A percentile compares a stretch with the other conserved stretches of the same genome.
phyloP scores from a whole-genome alignment of 1,140 invertebrate species.

The Octopus bimaculoides region DNA sequence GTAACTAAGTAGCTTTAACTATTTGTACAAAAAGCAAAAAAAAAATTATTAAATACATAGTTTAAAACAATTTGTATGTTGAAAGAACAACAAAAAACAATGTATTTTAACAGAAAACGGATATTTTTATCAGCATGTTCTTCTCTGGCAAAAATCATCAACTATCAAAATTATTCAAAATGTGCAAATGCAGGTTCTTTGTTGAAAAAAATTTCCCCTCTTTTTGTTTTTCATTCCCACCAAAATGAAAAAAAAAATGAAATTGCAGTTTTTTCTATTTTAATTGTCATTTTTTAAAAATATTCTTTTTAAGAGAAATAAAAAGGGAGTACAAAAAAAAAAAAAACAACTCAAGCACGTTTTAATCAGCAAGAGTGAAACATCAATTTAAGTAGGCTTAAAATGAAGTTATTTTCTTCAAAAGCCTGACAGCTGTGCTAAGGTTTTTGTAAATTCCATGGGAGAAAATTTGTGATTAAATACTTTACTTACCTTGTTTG shows the following conservation, averaged over 20 bases:
- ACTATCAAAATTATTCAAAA: too few species aligned
- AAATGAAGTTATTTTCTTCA: constrained; percentile 2
- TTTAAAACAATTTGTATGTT: too few species aligned
- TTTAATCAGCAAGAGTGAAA: not conserved
- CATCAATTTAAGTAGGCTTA: constrained; percentile 7
- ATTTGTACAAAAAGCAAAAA: too few species aligned
- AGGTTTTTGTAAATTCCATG: not conserved
- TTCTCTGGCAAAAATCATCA: too few species aligned
- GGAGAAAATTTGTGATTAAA: not conserved
- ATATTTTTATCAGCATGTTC: too few species aligned
- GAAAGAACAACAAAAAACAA: too few species aligned
- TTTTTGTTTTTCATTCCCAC: not conserved
- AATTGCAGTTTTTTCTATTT: not conserved
- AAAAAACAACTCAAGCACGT: not conserved
- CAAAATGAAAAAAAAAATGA: not conserved
- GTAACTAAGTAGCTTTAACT: too few species aligned
- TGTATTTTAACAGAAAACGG: too few species aligned
- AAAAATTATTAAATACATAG: too few species aligned
- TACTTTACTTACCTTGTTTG: constrained; percentile 7
- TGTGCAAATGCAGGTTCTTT: too few species aligned
- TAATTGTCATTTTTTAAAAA: not conserved
- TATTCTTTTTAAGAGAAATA: not conserved
- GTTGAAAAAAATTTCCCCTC: too few species aligned
- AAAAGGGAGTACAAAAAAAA: not conserved
- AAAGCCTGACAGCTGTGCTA: not conserved